Percentiles rank a stretch among this genome's conserved stretches.
phyloP scores from a whole-genome alignment of 1,140 invertebrate species.

The Drosophila tristis region DNA sequence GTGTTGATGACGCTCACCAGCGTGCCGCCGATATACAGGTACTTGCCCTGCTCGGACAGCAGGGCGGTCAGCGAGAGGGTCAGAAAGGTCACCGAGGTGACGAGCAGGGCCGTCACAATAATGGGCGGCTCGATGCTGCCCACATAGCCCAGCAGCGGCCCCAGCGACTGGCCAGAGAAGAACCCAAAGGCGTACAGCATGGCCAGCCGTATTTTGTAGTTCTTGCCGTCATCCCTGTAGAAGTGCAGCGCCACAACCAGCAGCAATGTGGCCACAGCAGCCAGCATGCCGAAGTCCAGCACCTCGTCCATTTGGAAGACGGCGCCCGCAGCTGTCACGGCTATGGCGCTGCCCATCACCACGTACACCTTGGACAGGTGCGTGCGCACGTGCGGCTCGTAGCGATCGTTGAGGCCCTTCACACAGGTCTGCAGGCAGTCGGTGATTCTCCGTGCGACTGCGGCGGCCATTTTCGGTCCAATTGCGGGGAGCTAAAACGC shows the following conservation, averaged over 20 bases:
- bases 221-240: conserved; percentile 95
- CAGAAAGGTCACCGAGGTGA: conserved; percentile 94
- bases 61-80: conserved; percentile 95
- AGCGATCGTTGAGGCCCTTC: conserved; percentile 61
- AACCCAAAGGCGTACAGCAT: conserved; percentile 94
- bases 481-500: conserved; percentile 10
- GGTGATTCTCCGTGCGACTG: conserved; percentile 36
- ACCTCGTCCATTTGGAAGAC: conserved; percentile 87
- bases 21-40: conserved; percentile 92
- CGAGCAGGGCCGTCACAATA: conserved; percentile 93
- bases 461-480: conserved; percentile 48
- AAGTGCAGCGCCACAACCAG: conserved; percentile 91
- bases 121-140: conserved; percentile 92
- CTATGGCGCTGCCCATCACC: conserved; percentile 92
- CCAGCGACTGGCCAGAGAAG: conserved; percentile 91
- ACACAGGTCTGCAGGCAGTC: conserved; percentile 62
- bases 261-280: conserved; percentile 90
- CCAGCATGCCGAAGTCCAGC: conserved; percentile 89
- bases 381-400: conserved; percentile 91
- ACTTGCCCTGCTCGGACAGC: conserved; percentile 92
- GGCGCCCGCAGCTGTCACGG: conserved; percentile 92
- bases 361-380: conserved; percentile 98
- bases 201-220: conserved; percentile 90
- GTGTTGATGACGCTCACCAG: conserved; percentile 92
- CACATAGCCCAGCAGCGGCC: conserved; percentile 91